Percentiles rank a stretch among this genome's conserved stretches.
Evolutionary conservation across 2,888 invertebrate species (phyloP).

Genomic region (Drosophila siamana): DNA sequence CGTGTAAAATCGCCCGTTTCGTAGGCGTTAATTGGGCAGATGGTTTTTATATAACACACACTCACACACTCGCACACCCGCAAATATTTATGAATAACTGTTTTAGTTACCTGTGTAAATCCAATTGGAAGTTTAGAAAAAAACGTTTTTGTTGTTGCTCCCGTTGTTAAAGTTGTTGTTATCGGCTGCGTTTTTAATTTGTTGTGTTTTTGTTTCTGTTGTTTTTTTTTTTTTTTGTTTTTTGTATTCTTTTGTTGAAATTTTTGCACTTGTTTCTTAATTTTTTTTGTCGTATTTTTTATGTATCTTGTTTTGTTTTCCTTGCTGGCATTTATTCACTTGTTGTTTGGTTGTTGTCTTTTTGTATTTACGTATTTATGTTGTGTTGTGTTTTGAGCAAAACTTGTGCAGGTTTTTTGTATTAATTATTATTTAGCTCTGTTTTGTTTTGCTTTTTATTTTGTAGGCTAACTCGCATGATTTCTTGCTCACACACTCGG

Average conservation of each 20-base stretch:
- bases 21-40: slow-evolving; percentile 42
- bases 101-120: slow-evolving; percentile 65
- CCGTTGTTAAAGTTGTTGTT: slow-evolving; percentile 28
- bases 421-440: slow-evolving; percentile 47
- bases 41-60: slow-evolving; percentile 9
- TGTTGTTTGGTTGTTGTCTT: slow-evolving; percentile 13
- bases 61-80: background rate
- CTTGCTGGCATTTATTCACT: slow-evolving; percentile 13
- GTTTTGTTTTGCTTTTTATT: slow-evolving; percentile 34
- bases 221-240: slow-evolving; percentile 14
- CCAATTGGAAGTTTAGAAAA: slow-evolving; percentile 35
- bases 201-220: slow-evolving; percentile 29
- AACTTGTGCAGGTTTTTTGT: slow-evolving; percentile 62
- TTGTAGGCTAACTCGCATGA: slow-evolving; percentile 54
- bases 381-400: slow-evolving; percentile 61
- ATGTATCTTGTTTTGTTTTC: slow-evolving; percentile 21
- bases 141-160: slow-evolving; percentile 28
- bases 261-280: slow-evolving; percentile 45
- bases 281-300: slow-evolving; percentile 14
- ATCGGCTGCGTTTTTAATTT: slow-evolving; percentile 27
- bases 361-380: slow-evolving; percentile 21
- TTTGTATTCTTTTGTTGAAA: slow-evolving; percentile 20
- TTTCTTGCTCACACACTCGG: slow-evolving; percentile 60
- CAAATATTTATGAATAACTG: background rate
- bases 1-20: slow-evolving; percentile 1